A percentile compares a stretch with the other conserved stretches of the same genome.
These are phyloP conservation scores for Seira ritae DNA, from an alignment of 2,888 invertebrate genomes.

Conservation along the genomic window DNA sequence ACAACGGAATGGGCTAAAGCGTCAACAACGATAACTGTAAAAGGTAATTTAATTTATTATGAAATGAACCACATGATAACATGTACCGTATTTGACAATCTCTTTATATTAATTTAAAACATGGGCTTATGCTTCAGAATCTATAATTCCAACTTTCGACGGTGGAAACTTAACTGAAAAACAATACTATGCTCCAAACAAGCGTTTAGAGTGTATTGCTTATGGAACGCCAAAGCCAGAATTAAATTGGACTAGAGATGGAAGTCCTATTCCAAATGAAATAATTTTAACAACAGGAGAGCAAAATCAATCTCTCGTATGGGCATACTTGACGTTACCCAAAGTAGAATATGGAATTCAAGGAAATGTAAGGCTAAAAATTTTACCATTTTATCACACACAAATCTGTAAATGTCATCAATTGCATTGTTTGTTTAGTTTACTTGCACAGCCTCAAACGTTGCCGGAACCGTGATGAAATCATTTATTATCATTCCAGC, in stretches of 20 bases:
- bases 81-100: too few species aligned
- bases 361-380: slow-evolving; percentile 40
- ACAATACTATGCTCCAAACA: slow-evolving; percentile 46
- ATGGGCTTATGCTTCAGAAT: slow-evolving; percentile 28
- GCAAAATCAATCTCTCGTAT: slow-evolving; percentile 52
- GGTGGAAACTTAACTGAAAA: slow-evolving; percentile 52
- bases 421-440: slow-evolving; percentile 18
- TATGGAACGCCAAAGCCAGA: slow-evolving; percentile 58
- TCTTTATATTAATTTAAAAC: neutral
- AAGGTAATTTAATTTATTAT: slow-evolving; percentile 25
- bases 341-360: slow-evolving; percentile 41
- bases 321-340: slow-evolving; percentile 51
- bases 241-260: slow-evolving; percentile 57
- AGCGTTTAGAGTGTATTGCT: slow-evolving; percentile 50
- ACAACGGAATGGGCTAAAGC: slow-evolving; percentile 47
- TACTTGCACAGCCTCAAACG: slow-evolving; percentile 52
- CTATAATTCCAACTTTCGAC: slow-evolving; percentile 40
- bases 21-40: slow-evolving; percentile 37
- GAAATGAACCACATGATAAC: too few species aligned
- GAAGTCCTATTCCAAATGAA: slow-evolving; percentile 47
- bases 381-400: too few species aligned
- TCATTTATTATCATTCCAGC: slow-evolving; percentile 55
- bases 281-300: slow-evolving; percentile 51
- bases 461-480: slow-evolving; percentile 47
- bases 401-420: neutral